Conservation (phyloP, 1,140 invertebrate genomes). For the Cotesia chilonis region DNA sequence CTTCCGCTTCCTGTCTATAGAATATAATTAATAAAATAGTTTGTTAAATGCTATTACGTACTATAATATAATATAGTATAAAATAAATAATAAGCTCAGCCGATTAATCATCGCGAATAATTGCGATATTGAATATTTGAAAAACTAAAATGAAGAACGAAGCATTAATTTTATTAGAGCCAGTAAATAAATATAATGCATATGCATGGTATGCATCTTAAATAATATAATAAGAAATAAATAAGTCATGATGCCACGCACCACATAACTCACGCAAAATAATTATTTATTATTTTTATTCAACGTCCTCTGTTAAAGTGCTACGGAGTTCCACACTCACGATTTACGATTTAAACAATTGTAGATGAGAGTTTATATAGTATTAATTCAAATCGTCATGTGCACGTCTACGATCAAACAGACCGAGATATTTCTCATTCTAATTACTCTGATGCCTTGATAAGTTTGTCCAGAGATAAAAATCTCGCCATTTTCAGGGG, state of each 20-base stretch:
- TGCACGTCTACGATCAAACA: slow-evolving; percentile 53
- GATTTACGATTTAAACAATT: slow-evolving; percentile 36
- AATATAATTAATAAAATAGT: no score
- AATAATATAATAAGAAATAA: slow-evolving; percentile 50
- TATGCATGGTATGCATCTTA: slow-evolving; percentile 23
- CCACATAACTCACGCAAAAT: slow-evolving; percentile 55
- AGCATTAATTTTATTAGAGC: slow-evolving; percentile 35
- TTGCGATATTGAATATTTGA: slow-evolving; percentile 9
- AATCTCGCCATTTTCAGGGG: slow-evolving; percentile 42
- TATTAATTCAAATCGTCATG: slow-evolving; percentile 3
- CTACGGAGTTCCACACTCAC: slow-evolving; percentile 48
- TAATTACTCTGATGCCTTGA: slow-evolving; percentile 50
- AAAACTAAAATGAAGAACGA: not conserved
- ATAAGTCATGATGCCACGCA: slow-evolving; percentile 59
- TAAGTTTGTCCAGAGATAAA: slow-evolving; percentile 49
- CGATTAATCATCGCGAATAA: slow-evolving; percentile 21
- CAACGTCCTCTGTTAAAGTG: not conserved
- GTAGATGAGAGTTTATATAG: not conserved
- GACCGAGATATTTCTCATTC: slow-evolving; percentile 61
- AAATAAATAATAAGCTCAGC: not conserved
- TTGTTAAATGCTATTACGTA: no score
- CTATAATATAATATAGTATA: no score
- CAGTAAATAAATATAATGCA: slow-evolving; percentile 28
- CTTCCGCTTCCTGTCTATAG: no score
- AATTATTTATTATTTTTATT: slow-evolving; percentile 10